These are phyloP conservation scores for Samia ricini DNA, from an alignment of 1,140 invertebrate species.

Conservation along the genomic window DNA sequence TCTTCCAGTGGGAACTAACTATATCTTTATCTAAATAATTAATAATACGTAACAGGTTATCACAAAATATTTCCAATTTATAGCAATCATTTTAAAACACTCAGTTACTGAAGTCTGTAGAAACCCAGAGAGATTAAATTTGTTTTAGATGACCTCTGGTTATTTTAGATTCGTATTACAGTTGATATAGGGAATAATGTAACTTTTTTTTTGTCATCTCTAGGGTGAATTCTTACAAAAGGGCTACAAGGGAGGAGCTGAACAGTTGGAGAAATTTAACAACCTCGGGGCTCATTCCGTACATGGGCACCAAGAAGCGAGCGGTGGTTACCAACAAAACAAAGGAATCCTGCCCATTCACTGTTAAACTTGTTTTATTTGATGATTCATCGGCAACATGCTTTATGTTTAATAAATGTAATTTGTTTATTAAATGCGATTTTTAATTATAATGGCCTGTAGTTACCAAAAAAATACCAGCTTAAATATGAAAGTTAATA, in stretches of 20 bases:
- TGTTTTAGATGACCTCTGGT: too few relatives aligned
- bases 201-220: too few relatives aligned
- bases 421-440: slow-evolving; percentile 3
- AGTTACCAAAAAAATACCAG: background rate
- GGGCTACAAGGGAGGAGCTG: slow-evolving; percentile 75
- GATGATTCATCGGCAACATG: background rate
- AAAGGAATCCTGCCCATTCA: slow-evolving; percentile 72
- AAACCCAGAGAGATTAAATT: too few relatives aligned
- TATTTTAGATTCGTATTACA: too few relatives aligned
- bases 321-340: slow-evolving; percentile 69
- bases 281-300: slow-evolving; percentile 78
- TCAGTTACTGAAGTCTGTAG: too few relatives aligned
- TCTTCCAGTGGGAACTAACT: too few relatives aligned
- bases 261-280: slow-evolving; percentile 77
- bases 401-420: slow-evolving; percentile 5
- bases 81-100: too few relatives aligned
- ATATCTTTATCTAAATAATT: too few relatives aligned
- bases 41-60: too few relatives aligned
- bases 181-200: too few relatives aligned
- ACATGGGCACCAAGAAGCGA: slow-evolving; percentile 78
- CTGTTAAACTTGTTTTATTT: background rate
- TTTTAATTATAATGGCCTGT: background rate
- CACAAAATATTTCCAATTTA: too few relatives aligned
- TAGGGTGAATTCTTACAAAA: slow-evolving; percentile 78
- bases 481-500: too few relatives aligned